A percentile compares a stretch with the other conserved stretches of the same genome.
Evolutionary conservation across 1,140 invertebrate genomes (phyloP).

Genomic region (Ctenoplectra terminalis): DNA sequence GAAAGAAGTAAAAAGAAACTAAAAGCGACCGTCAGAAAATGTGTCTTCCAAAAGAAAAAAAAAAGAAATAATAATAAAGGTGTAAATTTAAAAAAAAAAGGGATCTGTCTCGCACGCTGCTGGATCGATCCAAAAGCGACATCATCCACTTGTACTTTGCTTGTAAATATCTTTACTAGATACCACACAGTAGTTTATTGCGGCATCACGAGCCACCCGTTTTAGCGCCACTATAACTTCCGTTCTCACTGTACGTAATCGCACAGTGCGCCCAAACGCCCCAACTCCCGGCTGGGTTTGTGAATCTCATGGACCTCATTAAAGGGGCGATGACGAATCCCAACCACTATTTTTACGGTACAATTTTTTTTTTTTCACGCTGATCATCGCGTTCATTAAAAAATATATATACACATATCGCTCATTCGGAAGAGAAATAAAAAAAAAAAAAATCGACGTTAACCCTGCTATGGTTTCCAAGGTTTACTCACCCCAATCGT

Average conservation of each 20-base stretch:
- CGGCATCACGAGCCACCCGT: constrained; percentile 70
- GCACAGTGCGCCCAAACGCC: constrained; percentile 75
- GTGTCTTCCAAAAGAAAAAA: constrained; percentile 90
- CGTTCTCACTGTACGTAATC: constrained; percentile 72
- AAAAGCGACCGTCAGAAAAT: constrained; percentile 88
- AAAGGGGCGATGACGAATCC: constrained; percentile 79
- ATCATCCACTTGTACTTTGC: constrained; percentile 70
- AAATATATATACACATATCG: too few relatives aligned
- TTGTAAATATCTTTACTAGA: constrained; percentile 81
- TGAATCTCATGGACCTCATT: constrained; percentile 80
- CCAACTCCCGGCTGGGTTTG: constrained; percentile 79
- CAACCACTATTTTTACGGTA: constrained; percentile 43
- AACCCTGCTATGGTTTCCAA: too few relatives aligned
- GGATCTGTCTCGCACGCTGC: constrained; percentile 19
- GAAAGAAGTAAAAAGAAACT: constrained; percentile 45
- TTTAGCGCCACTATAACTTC: constrained; percentile 75
- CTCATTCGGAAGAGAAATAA: neutral
- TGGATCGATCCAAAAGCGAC: constrained; percentile 27
- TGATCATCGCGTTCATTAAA: neutral
- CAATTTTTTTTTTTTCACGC: neutral
- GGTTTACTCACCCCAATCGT: too few relatives aligned
- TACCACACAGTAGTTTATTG: constrained; percentile 78
- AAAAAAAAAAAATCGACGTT: too few relatives aligned
- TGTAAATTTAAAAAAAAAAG: too few relatives aligned
- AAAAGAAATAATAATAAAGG: neutral